Evolutionary conservation across 2,113 vertebrate genomes (phyloP).

Genomic region (Trogon surrucura): DNA sequence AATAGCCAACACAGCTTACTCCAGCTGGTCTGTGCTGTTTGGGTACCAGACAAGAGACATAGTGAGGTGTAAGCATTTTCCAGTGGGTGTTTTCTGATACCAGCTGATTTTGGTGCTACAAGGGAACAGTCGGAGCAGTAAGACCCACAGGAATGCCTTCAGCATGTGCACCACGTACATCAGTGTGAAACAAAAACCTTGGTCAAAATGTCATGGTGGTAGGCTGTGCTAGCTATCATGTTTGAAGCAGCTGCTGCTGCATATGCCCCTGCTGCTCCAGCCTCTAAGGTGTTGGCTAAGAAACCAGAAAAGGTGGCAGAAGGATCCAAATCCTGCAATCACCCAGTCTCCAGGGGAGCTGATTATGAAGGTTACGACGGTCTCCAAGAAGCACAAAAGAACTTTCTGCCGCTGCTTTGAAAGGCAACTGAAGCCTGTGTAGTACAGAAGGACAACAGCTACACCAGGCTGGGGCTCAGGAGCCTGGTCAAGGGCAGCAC

Average conservation of each 20-base stretch:
- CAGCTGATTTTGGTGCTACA: background rate
- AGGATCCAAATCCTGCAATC: background rate
- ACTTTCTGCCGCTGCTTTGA: background rate
- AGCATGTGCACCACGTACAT: background rate
- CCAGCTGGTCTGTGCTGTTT: background rate
- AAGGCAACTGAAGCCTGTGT: background rate
- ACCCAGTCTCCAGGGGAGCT: background rate
- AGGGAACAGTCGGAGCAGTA: background rate
- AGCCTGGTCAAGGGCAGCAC: background rate
- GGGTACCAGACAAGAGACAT: background rate
- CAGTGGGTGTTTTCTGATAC: background rate
- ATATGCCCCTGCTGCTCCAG: background rate
- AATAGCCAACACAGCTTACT: background rate
- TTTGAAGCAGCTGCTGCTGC: background rate
- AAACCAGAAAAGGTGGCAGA: background rate
- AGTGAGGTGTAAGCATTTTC: background rate
- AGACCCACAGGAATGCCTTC: background rate
- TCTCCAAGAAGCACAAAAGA: background rate
- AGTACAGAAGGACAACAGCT: background rate
- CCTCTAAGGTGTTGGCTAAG: background rate
- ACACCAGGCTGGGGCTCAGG: background rate
- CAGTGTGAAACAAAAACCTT: background rate
- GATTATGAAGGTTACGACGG: background rate
- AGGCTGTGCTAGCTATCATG: background rate
- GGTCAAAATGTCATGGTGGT: background rate